phyloP scores from a whole-genome alignment of 2,113 vertebrate species.

The Elephas maximus region DNA sequence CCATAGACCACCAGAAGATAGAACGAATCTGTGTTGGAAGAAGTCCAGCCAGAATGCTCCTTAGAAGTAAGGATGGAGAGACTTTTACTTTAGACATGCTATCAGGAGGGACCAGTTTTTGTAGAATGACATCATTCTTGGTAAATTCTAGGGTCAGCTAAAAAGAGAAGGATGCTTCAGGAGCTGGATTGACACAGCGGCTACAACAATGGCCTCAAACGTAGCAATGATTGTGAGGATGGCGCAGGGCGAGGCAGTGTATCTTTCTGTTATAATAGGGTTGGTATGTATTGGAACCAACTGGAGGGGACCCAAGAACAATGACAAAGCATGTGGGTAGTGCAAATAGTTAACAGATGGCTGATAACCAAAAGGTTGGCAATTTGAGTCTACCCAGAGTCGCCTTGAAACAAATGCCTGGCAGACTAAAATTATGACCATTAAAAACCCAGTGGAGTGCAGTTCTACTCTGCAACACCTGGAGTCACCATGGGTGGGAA shows the following conservation, averaged over 20 bases:
- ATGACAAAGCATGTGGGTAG: background rate
- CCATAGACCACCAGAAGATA: background rate
- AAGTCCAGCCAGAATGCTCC: no score
- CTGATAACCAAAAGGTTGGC: background rate
- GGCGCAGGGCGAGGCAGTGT: background rate
- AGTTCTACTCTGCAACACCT: background rate
- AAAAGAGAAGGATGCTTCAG: no score
- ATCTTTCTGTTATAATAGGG: no score
- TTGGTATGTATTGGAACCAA: background rate
- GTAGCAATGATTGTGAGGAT: background rate
- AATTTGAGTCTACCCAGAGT: background rate
- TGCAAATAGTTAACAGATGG: background rate
- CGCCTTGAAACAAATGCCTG: background rate
- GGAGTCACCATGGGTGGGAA: background rate
- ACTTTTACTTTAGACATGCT: no score
- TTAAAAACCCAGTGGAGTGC: background rate
- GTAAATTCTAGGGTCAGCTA: no score
- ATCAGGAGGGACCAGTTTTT: no score
- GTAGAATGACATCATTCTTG: no score
- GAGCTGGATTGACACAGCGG: background rate
- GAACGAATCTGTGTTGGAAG: no score
- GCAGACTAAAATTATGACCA: background rate
- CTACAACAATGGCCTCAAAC: background rate
- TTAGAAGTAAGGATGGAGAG: no score
- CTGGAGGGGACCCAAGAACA: background rate